phyloP scores from a whole-genome alignment of 2,888 invertebrate genomes.

The Camponotus fellah region DNA sequence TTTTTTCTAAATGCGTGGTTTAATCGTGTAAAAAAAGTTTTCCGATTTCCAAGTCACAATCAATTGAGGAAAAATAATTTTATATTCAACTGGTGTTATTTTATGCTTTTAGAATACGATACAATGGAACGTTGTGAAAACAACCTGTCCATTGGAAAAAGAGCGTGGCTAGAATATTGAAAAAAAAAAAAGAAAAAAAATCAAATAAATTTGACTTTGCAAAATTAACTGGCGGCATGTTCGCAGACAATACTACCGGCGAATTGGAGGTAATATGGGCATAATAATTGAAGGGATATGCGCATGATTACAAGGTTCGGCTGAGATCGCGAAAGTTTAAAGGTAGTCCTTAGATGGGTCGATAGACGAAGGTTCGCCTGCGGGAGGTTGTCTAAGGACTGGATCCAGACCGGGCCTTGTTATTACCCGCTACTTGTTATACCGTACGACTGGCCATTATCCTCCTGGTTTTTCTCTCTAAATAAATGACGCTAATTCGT shows the following conservation, averaged over 20 bases:
- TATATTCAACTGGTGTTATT: not conserved
- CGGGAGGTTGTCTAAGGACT: constrained; percentile 25
- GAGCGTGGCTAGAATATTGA: not conserved
- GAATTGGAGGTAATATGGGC: not conserved
- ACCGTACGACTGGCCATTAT: constrained; percentile 74
- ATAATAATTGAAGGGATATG: constrained; percentile 1
- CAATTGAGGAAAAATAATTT: not conserved
- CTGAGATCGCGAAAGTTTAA: constrained; percentile 44
- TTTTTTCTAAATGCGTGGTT: not conserved
- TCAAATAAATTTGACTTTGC: constrained; percentile 14
- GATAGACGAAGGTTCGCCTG: constrained; percentile 15
- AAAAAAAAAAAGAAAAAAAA: not conserved
- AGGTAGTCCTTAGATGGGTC: constrained; percentile 26
- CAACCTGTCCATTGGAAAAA: not conserved
- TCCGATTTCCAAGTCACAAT: not conserved
- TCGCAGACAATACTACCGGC: constrained; percentile 15
- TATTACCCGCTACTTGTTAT: constrained; percentile 73
- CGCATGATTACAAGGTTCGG: constrained; percentile 34
- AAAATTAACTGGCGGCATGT: constrained; percentile 17
- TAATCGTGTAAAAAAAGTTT: not conserved
- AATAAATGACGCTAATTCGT: constrained; percentile 82
- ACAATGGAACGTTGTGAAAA: not conserved
- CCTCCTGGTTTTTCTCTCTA: constrained; percentile 78
- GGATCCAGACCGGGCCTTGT: constrained; percentile 63
- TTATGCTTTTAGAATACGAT: not conserved